Evolutionary conservation across 2,113 vertebrate genomes (phyloP), one percentile per base, ranked within the genome.

Genomic region (Limanda limanda): DNA sequence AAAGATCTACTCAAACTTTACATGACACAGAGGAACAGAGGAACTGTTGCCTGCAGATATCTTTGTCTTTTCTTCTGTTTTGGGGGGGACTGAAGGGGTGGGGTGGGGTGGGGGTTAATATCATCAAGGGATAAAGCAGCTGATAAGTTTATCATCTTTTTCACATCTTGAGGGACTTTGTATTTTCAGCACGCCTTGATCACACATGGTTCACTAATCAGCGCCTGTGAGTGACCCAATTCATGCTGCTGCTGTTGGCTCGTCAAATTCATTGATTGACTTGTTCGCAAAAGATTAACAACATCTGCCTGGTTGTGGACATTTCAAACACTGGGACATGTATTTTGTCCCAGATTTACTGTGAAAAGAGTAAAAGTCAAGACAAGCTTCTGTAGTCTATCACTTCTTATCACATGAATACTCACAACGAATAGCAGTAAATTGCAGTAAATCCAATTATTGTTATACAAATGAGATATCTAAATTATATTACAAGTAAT

Each of bases 181-280:
- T 80, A 67, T 91, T 78, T 56, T 23, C 42, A 84, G 55, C 86
- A 86, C 1, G n/a, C 70, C 55, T 65, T 62, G 77, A 87, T 91
- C 84, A 84, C 71, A 78, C 80, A 68, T 23, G 23, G 47, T 23
- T 84, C 48, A 51, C 20, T 47, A 55, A 65, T 62, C 54, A 79
- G n/a, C 51, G 3, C 27, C 40, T 74, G 66, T 85, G 63, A 67
- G 45, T 77, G 83, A 83, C 75, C 72, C 56, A 17, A 70, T 81
- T 84, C 20, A 68, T 11, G 51, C 47, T 51, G 21, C 31, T 68
- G 59, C 51, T 51, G 45, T 23, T 21, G 10, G 9, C 21, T 48
- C 2, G 48, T 75, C 8, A 73, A n/a, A 27, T 42, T 31, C 2
- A 57, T 2, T 40, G 12, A 70, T 3, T 76, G 25, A 24, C 40